A percentile compares a stretch with the other conserved stretches of the same genome.
Evolutionary conservation across 2,113 vertebrate species (phyloP).

Genomic region (Kryptolebias marmoratus): DNA sequence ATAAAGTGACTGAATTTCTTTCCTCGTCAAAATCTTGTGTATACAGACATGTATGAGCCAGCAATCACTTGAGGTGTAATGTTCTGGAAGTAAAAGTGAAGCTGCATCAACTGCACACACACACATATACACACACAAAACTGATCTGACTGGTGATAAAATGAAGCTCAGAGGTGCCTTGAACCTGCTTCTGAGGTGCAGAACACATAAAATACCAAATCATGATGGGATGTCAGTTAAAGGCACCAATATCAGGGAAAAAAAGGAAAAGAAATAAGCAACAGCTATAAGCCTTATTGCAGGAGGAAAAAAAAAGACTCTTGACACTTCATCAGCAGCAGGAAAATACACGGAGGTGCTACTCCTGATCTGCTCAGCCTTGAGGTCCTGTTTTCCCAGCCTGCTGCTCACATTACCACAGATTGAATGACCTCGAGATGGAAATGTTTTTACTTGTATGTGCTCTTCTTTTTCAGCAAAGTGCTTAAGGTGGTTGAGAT

Average conservation of each 20-base stretch:
- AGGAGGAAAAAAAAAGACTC: constrained; percentile 20
- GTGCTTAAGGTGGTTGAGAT: constrained; percentile 50
- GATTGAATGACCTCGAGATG: constrained; percentile 56
- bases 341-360: constrained; percentile 35
- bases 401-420: constrained; percentile 47
- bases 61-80: not conserved
- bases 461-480: constrained; percentile 32
- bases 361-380: constrained; percentile 42
- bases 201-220: constrained; percentile 39
- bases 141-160: constrained; percentile 35
- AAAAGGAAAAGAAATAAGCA: constrained; percentile 5
- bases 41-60: not conserved
- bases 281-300: constrained; percentile 22
- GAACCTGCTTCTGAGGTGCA: constrained; percentile 35
- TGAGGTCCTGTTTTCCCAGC: constrained; percentile 33
- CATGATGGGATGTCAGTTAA: constrained; percentile 33
- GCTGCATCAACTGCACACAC: constrained; percentile 3
- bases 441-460: constrained; percentile 43
- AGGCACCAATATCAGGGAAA: constrained; percentile 17
- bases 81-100: not conserved
- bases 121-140: constrained; percentile 14
- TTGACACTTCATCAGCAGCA: constrained; percentile 44
- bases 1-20: not conserved
- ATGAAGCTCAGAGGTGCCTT: constrained; percentile 12
- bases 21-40: not conserved